Evolutionary conservation across 2,888 invertebrate genomes (phyloP).

Genomic region (Aphodius granarius): DNA sequence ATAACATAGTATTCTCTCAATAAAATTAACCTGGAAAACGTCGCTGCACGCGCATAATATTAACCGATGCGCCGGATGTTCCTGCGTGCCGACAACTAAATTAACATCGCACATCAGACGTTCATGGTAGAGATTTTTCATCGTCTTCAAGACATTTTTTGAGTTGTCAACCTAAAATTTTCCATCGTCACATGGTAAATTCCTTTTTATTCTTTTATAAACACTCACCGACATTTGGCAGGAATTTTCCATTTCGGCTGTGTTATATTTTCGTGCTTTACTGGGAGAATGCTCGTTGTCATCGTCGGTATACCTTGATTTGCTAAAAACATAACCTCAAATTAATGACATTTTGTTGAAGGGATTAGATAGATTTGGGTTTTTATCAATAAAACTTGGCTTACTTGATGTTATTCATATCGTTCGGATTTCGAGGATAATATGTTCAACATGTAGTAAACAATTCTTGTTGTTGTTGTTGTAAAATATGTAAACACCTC

Average conservation of each 20-base stretch:
- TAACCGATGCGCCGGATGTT: conserved; percentile 86
- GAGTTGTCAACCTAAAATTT: conserved; percentile 79
- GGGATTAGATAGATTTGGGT: too few species aligned
- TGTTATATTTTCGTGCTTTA: conserved; percentile 27
- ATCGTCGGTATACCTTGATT: conserved; percentile 4
- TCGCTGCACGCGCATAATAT: conserved; percentile 93
- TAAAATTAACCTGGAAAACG: conserved; percentile 80
- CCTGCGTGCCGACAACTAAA: conserved; percentile 78
- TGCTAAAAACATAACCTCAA: neutral
- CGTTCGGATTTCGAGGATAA: neutral
- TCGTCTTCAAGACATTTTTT: conserved; percentile 76
- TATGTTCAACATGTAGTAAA: neutral
- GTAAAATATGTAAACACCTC: neutral
- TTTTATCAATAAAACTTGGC: neutral
- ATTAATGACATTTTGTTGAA: neutral
- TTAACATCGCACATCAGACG: conserved; percentile 88
- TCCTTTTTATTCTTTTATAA: neutral
- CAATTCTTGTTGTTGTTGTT: neutral
- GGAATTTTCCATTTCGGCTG: conserved; percentile 29
- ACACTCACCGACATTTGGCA: conserved; percentile 34
- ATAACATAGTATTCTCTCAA: neutral
- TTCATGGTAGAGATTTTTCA: conserved; percentile 81
- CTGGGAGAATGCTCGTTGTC: conserved; percentile 25
- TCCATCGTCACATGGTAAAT: neutral
- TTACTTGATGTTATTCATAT: neutral